phyloP scores from a whole-genome alignment of 2,888 invertebrate genomes.

The Trachelus tabidus region DNA sequence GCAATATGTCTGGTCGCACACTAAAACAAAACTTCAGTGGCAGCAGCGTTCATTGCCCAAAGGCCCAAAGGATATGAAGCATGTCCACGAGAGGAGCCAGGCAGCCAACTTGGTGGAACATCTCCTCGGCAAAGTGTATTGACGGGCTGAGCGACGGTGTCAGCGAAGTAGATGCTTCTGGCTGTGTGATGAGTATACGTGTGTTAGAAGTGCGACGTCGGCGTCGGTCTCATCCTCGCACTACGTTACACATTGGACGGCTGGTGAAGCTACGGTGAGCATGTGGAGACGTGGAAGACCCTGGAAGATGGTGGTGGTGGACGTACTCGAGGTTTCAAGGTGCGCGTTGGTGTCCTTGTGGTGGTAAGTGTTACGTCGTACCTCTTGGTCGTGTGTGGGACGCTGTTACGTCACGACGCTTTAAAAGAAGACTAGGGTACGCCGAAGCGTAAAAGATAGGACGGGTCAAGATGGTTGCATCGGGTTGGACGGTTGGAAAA shows the following conservation, averaged over 20 bases:
- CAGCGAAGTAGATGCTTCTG: slow-evolving; percentile 11
- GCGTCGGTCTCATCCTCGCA: background rate
- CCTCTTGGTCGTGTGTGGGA: slow-evolving; percentile 6
- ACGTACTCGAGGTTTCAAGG: background rate
- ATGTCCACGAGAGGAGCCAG: slow-evolving; percentile 21
- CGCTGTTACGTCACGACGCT: slow-evolving; percentile 46
- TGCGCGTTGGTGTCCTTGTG: background rate
- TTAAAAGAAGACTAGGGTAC: slow-evolving; percentile 42
- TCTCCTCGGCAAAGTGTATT: slow-evolving; percentile 54
- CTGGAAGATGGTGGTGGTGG: background rate
- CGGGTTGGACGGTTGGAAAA: slow-evolving; percentile 33
- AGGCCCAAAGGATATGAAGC: slow-evolving; percentile 52
- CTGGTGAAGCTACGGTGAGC: background rate
- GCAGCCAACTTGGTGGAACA: slow-evolving; percentile 45
- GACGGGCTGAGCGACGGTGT: slow-evolving; percentile 43
- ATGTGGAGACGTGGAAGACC: background rate
- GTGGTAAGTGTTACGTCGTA: background rate
- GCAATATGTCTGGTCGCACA: slow-evolving; percentile 41
- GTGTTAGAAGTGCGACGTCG: background rate
- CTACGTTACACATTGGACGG: background rate
- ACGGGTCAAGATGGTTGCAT: slow-evolving; percentile 56
- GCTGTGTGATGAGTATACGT: background rate
- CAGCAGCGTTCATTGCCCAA: slow-evolving; percentile 39
- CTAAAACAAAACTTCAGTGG: background rate
- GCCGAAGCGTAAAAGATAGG: slow-evolving; percentile 42